These are phyloP conservation scores for Nudaria mundana DNA, from an alignment of 2,888 invertebrate species.

Conservation along the genomic window DNA sequence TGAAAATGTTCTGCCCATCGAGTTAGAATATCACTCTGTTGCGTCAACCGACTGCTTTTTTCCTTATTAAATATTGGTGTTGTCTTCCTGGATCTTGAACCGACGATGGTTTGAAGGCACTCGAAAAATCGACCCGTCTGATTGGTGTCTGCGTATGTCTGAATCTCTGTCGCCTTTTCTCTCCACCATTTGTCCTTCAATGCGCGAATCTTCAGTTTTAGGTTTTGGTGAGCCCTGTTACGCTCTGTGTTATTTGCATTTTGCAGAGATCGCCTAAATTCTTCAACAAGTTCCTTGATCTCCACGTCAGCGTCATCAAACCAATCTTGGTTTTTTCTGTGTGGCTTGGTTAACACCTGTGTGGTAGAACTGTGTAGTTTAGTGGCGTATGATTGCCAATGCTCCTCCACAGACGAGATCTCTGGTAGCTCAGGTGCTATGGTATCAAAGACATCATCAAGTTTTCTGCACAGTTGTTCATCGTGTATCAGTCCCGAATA, in stretches of 20 bases:
- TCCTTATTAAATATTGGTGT: not conserved
- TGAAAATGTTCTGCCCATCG: not conserved
- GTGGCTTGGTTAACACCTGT: not conserved
- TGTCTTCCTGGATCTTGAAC: not conserved
- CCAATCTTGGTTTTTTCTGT: not conserved
- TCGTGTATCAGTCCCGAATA: no score
- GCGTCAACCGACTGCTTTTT: not conserved
- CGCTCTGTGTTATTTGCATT: not conserved
- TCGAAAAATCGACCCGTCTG: not conserved
- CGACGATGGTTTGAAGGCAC: not conserved
- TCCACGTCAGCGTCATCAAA: not conserved
- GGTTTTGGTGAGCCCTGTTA: not conserved
- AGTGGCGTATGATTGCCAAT: not conserved
- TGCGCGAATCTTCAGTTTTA: slow-evolving; percentile 4
- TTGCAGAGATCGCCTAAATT: not conserved
- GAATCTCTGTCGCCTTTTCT: not conserved
- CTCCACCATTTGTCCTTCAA: not conserved
- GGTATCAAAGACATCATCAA: no score
- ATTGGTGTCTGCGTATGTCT: not conserved
- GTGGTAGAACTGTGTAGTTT: not conserved
- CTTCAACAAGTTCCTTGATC: not conserved
- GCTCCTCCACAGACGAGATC: not conserved
- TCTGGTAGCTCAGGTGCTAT: no score
- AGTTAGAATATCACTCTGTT: not conserved
- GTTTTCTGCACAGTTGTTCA: no score